phyloP scores from a whole-genome alignment of 2,113 vertebrate genomes.

The Leptobrachium leishanense region DNA sequence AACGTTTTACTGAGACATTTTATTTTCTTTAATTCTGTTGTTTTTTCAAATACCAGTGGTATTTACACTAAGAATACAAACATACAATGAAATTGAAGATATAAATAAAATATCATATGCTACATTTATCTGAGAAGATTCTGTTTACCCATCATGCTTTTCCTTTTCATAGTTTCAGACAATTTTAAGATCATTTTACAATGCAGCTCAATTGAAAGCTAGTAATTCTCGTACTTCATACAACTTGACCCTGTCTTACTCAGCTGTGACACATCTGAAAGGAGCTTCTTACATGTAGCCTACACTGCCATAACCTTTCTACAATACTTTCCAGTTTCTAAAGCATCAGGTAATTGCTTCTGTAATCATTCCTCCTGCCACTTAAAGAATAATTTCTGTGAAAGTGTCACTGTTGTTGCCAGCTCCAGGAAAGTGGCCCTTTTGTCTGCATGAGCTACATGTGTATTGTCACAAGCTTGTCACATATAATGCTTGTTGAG shows the following conservation, averaged over 20 bases:
- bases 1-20: too few relatives aligned
- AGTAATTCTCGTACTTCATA: constrained; percentile 31
- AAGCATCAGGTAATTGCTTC: constrained; percentile 44
- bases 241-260: constrained; percentile 39
- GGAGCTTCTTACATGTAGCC: constrained; percentile 14
- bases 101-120: too few relatives aligned
- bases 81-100: too few relatives aligned
- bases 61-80: too few relatives aligned
- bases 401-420: constrained; percentile 43
- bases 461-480: constrained; percentile 28
- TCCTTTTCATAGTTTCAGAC: not conserved
- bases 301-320: constrained; percentile 23
- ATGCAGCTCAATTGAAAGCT: constrained; percentile 25
- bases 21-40: too few relatives aligned
- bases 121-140: too few relatives aligned
- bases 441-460: constrained; percentile 33
- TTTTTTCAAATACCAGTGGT: too few relatives aligned
- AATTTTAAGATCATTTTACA: constrained; percentile 27
- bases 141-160: not conserved
- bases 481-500: constrained; percentile 13
- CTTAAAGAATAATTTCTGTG: constrained; percentile 40
- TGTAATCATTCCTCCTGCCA: constrained; percentile 43
- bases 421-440: constrained; percentile 18
- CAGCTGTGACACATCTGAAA: constrained; percentile 35
- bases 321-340: constrained; percentile 26